phyloP scores from a whole-genome alignment of 2,888 invertebrate species.

The Exephanes ischioxanthus region DNA sequence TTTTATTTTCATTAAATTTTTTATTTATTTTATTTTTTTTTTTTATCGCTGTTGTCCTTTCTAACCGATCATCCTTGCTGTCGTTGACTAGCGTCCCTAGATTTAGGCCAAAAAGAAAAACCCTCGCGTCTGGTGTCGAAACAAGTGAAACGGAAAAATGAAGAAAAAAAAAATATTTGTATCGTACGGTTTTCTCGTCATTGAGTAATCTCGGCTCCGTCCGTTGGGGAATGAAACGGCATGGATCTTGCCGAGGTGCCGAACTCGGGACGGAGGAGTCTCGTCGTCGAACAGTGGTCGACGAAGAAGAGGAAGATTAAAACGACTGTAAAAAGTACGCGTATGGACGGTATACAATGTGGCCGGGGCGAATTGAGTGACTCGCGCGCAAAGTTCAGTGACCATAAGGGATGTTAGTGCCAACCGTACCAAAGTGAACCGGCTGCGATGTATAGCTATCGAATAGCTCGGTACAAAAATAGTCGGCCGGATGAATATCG shows the following conservation, averaged over 20 bases:
- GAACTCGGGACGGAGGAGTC: background rate
- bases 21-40: background rate
- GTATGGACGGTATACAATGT: conserved; percentile 69
- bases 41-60: background rate
- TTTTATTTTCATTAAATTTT: conserved; percentile 5
- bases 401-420: conserved; percentile 83
- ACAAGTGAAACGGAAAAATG: conserved; percentile 29
- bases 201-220: background rate
- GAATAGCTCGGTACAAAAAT: conserved; percentile 80
- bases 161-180: background rate
- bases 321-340: conserved; percentile 12
- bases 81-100: conserved; percentile 14
- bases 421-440: conserved; percentile 78
- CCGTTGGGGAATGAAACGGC: background rate
- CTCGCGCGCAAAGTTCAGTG: conserved; percentile 82
- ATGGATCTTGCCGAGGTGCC: conserved; percentile 2
- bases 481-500: conserved; percentile 73
- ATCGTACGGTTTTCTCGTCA: background rate
- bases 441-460: conserved; percentile 71
- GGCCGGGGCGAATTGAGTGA: conserved; percentile 75
- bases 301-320: conserved; percentile 5
- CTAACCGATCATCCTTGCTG: background rate
- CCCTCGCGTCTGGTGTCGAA: conserved; percentile 30
- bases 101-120: background rate
- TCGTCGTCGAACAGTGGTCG: conserved; percentile 2